phyloP scores from a whole-genome alignment of 2,113 vertebrate species.

The Takifugu flavidus region DNA sequence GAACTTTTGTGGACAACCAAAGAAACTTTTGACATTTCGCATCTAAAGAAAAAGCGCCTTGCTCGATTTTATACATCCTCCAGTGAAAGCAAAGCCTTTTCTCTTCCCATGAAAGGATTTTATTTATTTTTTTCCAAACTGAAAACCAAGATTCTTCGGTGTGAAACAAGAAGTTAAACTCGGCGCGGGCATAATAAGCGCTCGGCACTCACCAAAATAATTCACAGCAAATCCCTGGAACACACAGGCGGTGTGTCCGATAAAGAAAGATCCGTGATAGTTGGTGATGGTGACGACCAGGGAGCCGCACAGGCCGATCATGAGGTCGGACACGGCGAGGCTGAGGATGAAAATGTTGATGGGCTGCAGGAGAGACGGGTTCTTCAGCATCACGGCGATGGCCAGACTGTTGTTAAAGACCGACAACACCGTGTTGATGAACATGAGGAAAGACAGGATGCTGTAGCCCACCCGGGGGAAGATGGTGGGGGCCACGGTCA shows the following conservation, averaged over 20 bases:
- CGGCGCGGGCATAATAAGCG: not conserved
- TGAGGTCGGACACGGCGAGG: constrained; percentile 68
- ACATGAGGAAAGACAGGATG: constrained; percentile 69
- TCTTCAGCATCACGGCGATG: constrained; percentile 59
- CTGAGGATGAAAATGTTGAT: constrained; percentile 65
- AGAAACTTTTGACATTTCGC: no score
- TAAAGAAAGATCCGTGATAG: constrained; percentile 65
- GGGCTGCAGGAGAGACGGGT: constrained; percentile 60
- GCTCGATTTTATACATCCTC: no score
- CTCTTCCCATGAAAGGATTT: no score
- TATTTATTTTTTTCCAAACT: no score
- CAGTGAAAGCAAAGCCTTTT: no score
- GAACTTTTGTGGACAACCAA: not conserved
- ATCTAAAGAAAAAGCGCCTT: no score
- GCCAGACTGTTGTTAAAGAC: constrained; percentile 70
- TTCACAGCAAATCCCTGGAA: constrained; percentile 73
- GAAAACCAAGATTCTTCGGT: no score
- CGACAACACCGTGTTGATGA: constrained; percentile 64
- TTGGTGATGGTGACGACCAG: constrained; percentile 68
- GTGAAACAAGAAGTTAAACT: not conserved
- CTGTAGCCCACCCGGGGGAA: constrained; percentile 66
- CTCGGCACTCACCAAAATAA: constrained; percentile 68
- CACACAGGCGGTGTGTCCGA: constrained; percentile 62
- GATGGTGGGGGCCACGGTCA: constrained; percentile 39
- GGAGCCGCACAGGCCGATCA: constrained; percentile 65